Conservation (phyloP, 2,797 vertebrate genomes). For the Phrynocephalus forsythii region DNA sequence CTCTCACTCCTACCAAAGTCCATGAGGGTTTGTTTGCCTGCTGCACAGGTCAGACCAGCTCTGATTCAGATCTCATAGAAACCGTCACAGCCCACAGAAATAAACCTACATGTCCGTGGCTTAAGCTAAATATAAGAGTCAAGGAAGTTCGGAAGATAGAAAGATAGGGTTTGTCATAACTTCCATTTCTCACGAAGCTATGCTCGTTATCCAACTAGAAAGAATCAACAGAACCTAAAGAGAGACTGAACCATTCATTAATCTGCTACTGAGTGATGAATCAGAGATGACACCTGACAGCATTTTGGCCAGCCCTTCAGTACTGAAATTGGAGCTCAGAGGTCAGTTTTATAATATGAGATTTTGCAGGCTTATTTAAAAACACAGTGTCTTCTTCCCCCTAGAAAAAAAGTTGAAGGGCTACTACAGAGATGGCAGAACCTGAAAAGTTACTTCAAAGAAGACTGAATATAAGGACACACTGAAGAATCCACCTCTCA, state of each 20-base stretch:
- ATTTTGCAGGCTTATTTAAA: neutral
- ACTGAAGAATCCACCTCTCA: neutral
- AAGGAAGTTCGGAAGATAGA: conserved; percentile 29
- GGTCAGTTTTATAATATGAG: neutral
- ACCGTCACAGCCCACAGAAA: neutral
- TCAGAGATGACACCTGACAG: conserved; percentile 14
- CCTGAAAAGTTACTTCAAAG: neutral
- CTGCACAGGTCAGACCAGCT: conserved; percentile 26
- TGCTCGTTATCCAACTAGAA: conserved; percentile 16
- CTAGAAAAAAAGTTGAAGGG: neutral
- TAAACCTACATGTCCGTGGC: conserved; percentile 14
- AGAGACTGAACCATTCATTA: conserved; percentile 28
- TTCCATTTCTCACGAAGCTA: neutral
- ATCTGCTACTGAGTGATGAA: conserved; percentile 14
- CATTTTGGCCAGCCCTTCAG: conserved; percentile 4
- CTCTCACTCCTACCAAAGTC: conserved; percentile 8
- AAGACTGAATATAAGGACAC: neutral
- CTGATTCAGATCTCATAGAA: conserved; percentile 28
- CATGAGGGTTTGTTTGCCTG: neutral
- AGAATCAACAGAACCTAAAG: conserved; percentile 25
- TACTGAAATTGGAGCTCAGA: neutral
- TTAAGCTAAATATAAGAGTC: neutral
- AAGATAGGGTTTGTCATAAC: conserved; percentile 22
- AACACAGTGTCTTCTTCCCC: neutral
- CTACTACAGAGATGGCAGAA: neutral